Base-by-base conservation (phyloP, 2,797 vertebrate genomes). In the Paguma larvata region DNA sequence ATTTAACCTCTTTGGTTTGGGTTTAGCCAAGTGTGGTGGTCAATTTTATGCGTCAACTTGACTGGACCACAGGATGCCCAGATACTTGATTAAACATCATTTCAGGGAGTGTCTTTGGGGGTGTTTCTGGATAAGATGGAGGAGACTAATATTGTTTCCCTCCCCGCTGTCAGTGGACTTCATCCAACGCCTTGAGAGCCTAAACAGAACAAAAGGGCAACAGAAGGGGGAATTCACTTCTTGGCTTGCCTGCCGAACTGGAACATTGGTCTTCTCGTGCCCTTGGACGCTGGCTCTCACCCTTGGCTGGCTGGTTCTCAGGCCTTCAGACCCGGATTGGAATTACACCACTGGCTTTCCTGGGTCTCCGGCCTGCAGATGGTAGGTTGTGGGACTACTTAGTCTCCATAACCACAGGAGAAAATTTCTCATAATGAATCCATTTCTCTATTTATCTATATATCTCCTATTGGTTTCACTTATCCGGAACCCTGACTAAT, bases 21-120 rank as follows among this genome's bases (percentile, higher is more conserved):
- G 30, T 80, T 96, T 87, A 7, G 67, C 15, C 63, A 30, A 70
- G 72, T 34, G 53, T 85, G 62, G n/a, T 65, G 16, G 53, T 93
- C 89, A 78, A 85, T 85, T 83, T 77, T 84, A 77, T 70, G n/a
- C 73, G 62, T 68, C 72, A 93, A 27, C 62, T 65, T 93, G 78
- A 25, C 51, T 48, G 30, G 78, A n/a, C 34, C 41, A 62, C n/a
- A 78, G 51, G 63, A 27, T 89, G 19, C 51, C 34, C 72, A 53
- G 41, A 46, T 85, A 93, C 19, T 78, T 63, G 46, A 72, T 72
- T 53, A 89, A 85, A 79, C 16, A 56, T 85, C 53, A 93, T 89
- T 89, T 72, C 63, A 53, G 83, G 63, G 41, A 16, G 63, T 51
- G 68, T 59, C 84, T 51, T 11, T 89, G 51, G 41, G 6, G 1